Conservation (phyloP, 2,797 vertebrate genomes). For the Pagetopsis macropterus region DNA sequence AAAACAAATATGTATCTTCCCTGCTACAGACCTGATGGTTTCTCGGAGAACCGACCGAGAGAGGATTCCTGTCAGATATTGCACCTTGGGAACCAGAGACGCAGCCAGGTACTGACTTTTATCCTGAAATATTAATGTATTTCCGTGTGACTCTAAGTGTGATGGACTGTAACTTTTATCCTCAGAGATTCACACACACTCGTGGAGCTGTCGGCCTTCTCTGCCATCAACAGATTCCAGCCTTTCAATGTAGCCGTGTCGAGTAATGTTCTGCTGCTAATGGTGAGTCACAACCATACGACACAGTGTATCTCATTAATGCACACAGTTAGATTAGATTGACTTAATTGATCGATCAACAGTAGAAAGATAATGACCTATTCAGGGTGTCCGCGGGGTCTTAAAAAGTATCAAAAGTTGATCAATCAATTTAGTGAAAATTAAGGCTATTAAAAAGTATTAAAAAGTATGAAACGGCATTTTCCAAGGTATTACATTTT, state of each 20-base stretch:
- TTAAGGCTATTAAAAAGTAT: too few species aligned
- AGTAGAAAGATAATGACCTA: too few species aligned
- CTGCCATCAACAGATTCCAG: constrained; percentile 96
- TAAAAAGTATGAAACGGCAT: too few species aligned
- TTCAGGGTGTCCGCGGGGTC: too few species aligned
- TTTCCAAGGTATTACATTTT: too few species aligned
- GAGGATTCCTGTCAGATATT: constrained; percentile 89
- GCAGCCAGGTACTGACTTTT: constrained; percentile 87
- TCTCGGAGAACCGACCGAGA: constrained; percentile 82
- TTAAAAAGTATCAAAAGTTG: too few species aligned
- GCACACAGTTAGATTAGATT: too few species aligned
- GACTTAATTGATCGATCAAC: too few species aligned
- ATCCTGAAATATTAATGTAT: neutral
- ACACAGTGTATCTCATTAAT: neutral
- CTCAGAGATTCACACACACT: constrained; percentile 93
- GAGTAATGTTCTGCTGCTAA: constrained; percentile 93
- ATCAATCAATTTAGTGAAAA: too few species aligned
- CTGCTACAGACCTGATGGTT: constrained; percentile 76
- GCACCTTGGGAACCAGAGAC: constrained; percentile 91
- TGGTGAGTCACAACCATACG: constrained; percentile 79
- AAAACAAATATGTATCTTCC: neutral
- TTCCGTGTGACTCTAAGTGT: neutral
- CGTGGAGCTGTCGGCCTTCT: constrained; percentile 92
- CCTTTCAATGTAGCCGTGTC: constrained; percentile 96
- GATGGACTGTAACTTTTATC: constrained; percentile 12